Evolutionary conservation across 2,113 vertebrate species (phyloP).

Genomic region (Hylia prasina): DNA sequence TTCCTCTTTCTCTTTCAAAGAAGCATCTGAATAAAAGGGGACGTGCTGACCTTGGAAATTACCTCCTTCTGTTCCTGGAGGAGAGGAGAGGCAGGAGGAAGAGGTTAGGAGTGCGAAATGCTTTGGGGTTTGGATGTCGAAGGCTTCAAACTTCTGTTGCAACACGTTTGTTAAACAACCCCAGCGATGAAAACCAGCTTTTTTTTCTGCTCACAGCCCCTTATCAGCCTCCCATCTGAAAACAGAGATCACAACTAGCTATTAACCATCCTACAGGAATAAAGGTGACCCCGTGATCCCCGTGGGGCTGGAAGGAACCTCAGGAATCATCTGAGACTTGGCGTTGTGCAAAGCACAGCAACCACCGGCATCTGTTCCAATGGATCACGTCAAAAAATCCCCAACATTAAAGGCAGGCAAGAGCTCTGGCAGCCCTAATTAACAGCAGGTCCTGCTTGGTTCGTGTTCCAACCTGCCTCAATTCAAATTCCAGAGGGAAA

Average conservation of each 20-base stretch:
- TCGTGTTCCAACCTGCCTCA: not conserved
- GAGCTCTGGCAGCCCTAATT: not conserved
- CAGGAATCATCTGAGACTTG: not conserved
- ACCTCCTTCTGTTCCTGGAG: not conserved
- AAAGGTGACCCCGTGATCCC: not conserved
- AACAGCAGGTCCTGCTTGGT: not conserved
- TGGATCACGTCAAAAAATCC: not conserved
- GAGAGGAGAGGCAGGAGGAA: not conserved
- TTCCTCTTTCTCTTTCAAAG: not conserved
- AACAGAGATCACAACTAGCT: not conserved
- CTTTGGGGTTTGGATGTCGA: not conserved
- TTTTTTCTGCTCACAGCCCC: not conserved
- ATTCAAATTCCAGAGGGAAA: not conserved
- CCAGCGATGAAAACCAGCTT: not conserved
- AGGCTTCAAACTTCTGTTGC: not conserved
- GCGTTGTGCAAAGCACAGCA: not conserved
- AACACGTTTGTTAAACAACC: not conserved
- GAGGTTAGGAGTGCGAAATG: not conserved
- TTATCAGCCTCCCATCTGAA: not conserved
- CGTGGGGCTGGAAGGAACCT: not conserved
- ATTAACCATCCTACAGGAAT: not conserved
- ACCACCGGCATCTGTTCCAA: not conserved
- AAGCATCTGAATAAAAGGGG: not conserved
- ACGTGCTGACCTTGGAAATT: constrained; percentile 31
- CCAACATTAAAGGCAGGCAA: not conserved